Evolutionary conservation across 2,113 vertebrate genomes (phyloP), one percentile per base, ranked within the genome.

Genomic region (Tor tambroides): DNA sequence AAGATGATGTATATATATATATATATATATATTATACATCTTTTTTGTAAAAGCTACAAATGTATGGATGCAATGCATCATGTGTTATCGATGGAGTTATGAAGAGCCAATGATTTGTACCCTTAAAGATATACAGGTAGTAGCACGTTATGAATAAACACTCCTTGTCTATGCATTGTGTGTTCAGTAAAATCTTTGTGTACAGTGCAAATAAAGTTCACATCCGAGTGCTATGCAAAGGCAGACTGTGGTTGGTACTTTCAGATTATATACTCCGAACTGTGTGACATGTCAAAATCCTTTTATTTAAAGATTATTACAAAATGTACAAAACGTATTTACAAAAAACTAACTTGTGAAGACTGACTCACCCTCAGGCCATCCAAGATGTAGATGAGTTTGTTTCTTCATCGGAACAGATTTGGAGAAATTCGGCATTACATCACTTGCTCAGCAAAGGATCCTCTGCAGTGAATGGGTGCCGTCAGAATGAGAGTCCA

Each of bases 21-120:
- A n/a, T 35, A 5, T 35, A 46, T 11, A 93, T 94, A 93, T 93
- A 94, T 94, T 94, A 92, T 94, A 95, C 93, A 93, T 94, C 91
- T 92, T 89, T 95, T 94, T 94, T 94, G 93, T 95, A 95, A 96
- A 94, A 94, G 93, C 93, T 94, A 93, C 91, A 92, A 93, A 91
- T 87, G 93, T 95, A 95, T 93, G 93, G 95, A 96, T 95, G 95
- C 95, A 95, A 95, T 95, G 95, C 95, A 95, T 96, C 95, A 93
- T 92, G 93, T 94, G 93, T 94, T 93, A 94, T 89, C 93, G 90
- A 92, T 92, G 88, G 93, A 93, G 88, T 90, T 88, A 90, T 89
- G 82, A 88, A 91, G 93, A 94, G 91, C 92, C 87, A 90, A 90
- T 90, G 86, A 95, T 95, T 95, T 96, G 93, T 95, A 95, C 92